Conservation (phyloP, 2,888 invertebrate species). For the Chelonus formosanus region DNA sequence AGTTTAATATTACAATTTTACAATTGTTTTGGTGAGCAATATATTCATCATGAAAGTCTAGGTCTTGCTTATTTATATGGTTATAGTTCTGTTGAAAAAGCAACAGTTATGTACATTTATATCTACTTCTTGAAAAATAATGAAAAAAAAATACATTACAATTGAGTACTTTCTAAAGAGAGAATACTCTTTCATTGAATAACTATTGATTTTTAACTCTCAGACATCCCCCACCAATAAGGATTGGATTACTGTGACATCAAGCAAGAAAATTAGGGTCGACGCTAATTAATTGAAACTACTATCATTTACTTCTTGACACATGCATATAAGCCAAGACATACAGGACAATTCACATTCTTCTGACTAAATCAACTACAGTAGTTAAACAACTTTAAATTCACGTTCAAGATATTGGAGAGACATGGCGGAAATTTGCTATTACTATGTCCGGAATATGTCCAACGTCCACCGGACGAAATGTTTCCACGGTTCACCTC, state of each 20-base stretch:
- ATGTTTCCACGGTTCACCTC: conserved; percentile 63
- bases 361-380: neutral
- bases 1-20: conserved; percentile 30
- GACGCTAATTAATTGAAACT: conserved; percentile 34
- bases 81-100: neutral
- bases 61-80: conserved; percentile 5
- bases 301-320: conserved; percentile 8
- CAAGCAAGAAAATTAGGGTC: conserved; percentile 28
- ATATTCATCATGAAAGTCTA: conserved; percentile 23
- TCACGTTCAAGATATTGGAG: neutral
- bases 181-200: neutral
- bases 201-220: conserved; percentile 1
- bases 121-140: too few species aligned
- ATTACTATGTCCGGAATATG: conserved; percentile 59
- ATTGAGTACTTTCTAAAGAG: too few species aligned
- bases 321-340: neutral
- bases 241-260: conserved; percentile 32
- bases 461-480: conserved; percentile 56
- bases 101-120: too few species aligned
- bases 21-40: conserved; percentile 24
- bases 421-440: conserved; percentile 58
- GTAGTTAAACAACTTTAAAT: neutral
- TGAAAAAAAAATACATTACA: too few species aligned
- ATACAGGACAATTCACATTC: neutral
- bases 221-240: neutral